A percentile compares a stretch with the other conserved stretches of the same genome.
Conservation (phyloP, 1,140 invertebrate genomes). For the Elysia chlorotica region DNA sequence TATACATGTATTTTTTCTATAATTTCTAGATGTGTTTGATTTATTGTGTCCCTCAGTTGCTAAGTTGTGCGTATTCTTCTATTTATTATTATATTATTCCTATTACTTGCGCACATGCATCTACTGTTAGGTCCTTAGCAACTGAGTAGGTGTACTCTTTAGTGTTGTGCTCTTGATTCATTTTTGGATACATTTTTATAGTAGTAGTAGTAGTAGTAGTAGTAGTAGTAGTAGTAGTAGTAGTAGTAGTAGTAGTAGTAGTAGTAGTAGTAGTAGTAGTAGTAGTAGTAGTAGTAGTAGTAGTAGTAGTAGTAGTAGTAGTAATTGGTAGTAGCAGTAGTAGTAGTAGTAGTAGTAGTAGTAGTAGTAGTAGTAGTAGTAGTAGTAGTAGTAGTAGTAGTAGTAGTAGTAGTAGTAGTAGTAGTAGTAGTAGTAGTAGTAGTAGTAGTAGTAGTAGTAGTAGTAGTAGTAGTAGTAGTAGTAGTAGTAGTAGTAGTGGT, state of each 20-base stretch:
- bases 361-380: neutral
- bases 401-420: conserved; percentile 16
- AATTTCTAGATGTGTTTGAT: no score
- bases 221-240: conserved; percentile 15
- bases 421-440: conserved; percentile 14
- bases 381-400: conserved; percentile 11
- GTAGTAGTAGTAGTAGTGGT: neutral
- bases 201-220: conserved; percentile 12
- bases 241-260: conserved; percentile 17
- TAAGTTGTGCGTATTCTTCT: no score
- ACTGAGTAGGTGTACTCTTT: no score
- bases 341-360: neutral
- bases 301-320: conserved; percentile 2
- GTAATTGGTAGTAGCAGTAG: neutral
- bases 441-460: conserved; percentile 9
- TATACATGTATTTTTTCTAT: no score
- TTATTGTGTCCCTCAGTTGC: no score
- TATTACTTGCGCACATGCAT: no score
- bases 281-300: neutral
- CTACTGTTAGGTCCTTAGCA: no score
- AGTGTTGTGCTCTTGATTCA: no score
- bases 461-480: neutral
- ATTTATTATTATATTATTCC: no score
- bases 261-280: conserved; percentile 3
- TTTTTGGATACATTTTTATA: no score